Conservation (phyloP, 1,140 invertebrate species). For the Caenorhabditis inopinata region DNA sequence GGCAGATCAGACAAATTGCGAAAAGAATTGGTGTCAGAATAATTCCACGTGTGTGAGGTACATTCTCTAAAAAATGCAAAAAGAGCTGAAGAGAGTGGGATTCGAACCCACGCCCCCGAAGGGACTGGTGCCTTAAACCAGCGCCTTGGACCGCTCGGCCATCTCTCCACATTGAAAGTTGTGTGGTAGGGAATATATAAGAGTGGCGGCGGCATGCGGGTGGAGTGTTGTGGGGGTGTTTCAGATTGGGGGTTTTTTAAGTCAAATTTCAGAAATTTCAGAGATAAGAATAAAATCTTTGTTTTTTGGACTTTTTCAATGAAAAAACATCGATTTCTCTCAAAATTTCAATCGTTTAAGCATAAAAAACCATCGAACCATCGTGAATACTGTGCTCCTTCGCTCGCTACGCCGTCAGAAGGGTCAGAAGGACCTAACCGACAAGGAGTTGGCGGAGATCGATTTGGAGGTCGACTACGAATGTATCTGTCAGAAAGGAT, state of each 20-base stretch:
- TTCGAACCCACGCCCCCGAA: conserved; percentile 74
- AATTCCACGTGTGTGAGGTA: conserved; percentile 16
- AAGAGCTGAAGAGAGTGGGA: conserved; percentile 61
- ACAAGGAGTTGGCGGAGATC: background rate
- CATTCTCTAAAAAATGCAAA: no score
- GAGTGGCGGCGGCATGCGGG: no score
- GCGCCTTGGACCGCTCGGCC: conserved; percentile 99
- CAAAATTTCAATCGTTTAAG: no score
- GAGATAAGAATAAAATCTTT: no score
- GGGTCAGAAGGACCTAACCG: background rate
- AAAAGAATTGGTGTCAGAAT: conserved; percentile 4
- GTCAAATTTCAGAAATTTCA: no score
- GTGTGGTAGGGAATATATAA: no score
- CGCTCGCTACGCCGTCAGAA: background rate
- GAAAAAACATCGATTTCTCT: no score
- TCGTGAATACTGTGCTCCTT: background rate
- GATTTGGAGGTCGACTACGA: background rate
- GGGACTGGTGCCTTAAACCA: conserved; percentile 99
- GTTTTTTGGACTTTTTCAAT: background rate
- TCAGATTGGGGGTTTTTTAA: no score
- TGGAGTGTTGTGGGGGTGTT: no score
- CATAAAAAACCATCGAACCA: background rate
- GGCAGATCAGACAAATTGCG: conserved; percentile 1
- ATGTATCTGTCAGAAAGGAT: conserved; percentile 9
- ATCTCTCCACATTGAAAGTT: no score